These are phyloP conservation scores for Sturnira hondurensis DNA, from an alignment of 2,113 vertebrate genomes.

Conservation along the genomic window DNA sequence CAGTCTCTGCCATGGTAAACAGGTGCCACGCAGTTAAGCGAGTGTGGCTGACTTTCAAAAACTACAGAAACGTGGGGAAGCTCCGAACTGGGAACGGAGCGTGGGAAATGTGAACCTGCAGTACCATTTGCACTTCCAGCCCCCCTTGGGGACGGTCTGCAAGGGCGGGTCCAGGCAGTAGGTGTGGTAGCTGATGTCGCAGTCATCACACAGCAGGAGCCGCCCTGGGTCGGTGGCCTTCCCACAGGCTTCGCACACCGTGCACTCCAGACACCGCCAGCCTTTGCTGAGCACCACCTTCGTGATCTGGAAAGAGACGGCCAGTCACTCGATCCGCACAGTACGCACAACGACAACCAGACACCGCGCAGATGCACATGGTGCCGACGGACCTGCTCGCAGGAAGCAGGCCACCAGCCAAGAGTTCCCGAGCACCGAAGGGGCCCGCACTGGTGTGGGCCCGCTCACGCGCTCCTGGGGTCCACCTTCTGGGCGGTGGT, in stretches of 20 bases:
- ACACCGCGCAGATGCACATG: neutral
- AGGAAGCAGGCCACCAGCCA: neutral
- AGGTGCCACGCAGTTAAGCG: neutral
- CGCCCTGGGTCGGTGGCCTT: conserved; percentile 94
- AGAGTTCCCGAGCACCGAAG: neutral
- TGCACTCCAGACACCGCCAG: conserved; percentile 98
- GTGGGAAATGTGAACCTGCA: neutral
- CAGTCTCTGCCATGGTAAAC: accelerated
- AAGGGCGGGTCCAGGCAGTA: conserved; percentile 97
- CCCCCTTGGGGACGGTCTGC: conserved; percentile 95
- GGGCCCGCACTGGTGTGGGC: accelerated
- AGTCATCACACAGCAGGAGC: conserved; percentile 95
- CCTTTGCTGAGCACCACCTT: conserved; percentile 96
- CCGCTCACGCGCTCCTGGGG: accelerated
- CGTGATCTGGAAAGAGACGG: conserved; percentile 85
- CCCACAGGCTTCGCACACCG: conserved; percentile 96
- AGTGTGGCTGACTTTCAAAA: neutral
- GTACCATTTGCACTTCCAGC: conserved; percentile 99
- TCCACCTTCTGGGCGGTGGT: accelerated
- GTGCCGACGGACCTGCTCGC: accelerated
- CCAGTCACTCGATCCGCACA: neutral
- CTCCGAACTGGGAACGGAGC: neutral
- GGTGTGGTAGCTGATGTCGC: conserved; percentile 99
- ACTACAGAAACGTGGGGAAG: neutral
- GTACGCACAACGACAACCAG: accelerated